Evolutionary conservation across 2,888 invertebrate genomes (phyloP), one percentile per base, ranked within the genome.

Genomic region (Mythimna loreyi): DNA sequence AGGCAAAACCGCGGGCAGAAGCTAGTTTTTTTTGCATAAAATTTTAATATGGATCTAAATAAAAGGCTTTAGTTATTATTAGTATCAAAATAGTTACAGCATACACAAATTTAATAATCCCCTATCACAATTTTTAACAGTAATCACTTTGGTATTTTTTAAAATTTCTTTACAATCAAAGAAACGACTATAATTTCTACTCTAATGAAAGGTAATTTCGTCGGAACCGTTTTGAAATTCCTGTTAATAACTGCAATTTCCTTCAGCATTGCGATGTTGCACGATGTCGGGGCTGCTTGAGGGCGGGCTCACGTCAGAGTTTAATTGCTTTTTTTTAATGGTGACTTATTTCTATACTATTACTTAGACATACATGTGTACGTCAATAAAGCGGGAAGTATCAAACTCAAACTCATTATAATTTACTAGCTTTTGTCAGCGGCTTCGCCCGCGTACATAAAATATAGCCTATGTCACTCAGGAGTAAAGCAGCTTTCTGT

Each of bases 191-290:
- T 49, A 59, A 60, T 62, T 78, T 40, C n/a, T 28, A 6, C n/a
- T 47, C 50, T 56, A 75, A 76, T 62, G 52, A 68, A 76, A 66
- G 67, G 64, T 57, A 65, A 81, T 77, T 78, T 72, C 13, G 56
- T 47, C 21, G 62, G 56, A 58, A 62, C 67, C 45, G 40, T 9
- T 13, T 19, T 62, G 43, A 60, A 65, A 80, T 81, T 77, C 73
- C 47, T 57, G 60, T 67, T 73, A 81, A 70, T 81, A 77, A 81
- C 61, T 72, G 69, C 72, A 81, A 80, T 80, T 81, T 73, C 67
- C 62, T 75, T 49, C 47, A 23, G 67, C 62, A 73, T 65, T 23
- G 49, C 36, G 65, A 50, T 56, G 36, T 59, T 30, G 58, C 33
- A 56, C 66, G 62, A 62, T 56, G 58, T 72, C 43, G 19, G 43